Evolutionary conservation across 2,888 invertebrate species (phyloP).

Genomic region (Silvanus unidentatus): DNA sequence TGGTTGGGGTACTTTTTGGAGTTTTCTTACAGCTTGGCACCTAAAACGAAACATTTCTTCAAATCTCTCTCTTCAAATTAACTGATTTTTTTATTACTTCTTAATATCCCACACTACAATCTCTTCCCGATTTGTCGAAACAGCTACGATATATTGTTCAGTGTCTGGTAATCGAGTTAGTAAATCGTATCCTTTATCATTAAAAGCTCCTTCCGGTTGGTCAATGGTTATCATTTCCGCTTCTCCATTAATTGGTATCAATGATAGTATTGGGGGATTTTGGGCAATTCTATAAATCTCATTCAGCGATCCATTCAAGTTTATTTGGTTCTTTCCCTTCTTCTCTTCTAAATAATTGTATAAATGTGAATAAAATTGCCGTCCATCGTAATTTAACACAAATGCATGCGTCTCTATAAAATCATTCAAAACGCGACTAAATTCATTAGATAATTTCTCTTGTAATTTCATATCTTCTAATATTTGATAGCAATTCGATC

Average conservation of each 20-base stretch:
- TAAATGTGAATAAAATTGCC: constrained; percentile 73
- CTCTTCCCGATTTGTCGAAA: constrained; percentile 69
- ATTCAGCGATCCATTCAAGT: constrained; percentile 32
- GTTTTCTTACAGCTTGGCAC: constrained; percentile 58
- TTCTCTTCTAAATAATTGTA: constrained; percentile 48
- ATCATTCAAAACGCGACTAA: constrained; percentile 58
- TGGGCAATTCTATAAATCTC: constrained; percentile 48
- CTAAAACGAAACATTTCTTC: constrained; percentile 37
- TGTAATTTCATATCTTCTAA: constrained; percentile 69
- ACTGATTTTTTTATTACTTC: constrained; percentile 39
- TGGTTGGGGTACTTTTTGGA: constrained; percentile 71
- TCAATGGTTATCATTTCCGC: constrained; percentile 2
- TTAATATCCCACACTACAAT: constrained; percentile 77
- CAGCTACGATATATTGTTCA: constrained; percentile 67
- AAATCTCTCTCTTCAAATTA: constrained; percentile 2
- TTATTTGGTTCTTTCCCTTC: constrained; percentile 34
- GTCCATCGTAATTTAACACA: constrained; percentile 73
- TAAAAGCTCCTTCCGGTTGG: constrained; percentile 4
- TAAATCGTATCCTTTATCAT: constrained; percentile 48
- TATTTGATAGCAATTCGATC: constrained; percentile 68
- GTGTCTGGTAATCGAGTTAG: constrained; percentile 59
- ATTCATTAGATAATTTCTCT: constrained; percentile 39
- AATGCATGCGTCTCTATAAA: constrained; percentile 66
- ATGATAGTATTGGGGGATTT: constrained; percentile 56
- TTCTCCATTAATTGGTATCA: constrained; percentile 50